Evolutionary conservation across 1,140 invertebrate genomes (phyloP), one percentile per base, ranked within the genome.

Genomic region (Galendromus occidentalis): DNA sequence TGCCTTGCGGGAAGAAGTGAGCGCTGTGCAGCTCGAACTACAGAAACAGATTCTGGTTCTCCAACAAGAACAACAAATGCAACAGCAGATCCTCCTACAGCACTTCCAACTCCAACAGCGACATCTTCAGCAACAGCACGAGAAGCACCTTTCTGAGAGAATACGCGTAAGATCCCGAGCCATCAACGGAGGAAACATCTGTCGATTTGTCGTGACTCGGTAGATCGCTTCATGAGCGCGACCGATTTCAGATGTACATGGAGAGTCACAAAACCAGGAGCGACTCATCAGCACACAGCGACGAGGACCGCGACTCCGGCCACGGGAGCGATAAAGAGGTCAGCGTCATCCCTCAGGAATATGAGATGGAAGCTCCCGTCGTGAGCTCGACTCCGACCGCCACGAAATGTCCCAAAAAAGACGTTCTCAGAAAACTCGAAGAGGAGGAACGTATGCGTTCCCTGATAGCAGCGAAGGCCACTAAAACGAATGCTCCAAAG

Each of bases 51-150:
- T 59, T 22, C 2, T 59, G 14, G 51, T 33, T 5, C 51, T 59
- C 25, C 51, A 59, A 22, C 51, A 59, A 14, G 51, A 59, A 25
- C 51, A 59, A 22, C 51, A 59, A 17, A 25, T 59, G 25, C 51
- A 59, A 33, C 51, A 59, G 20, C 51, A 59, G 22, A 59, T 59
- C 14, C 51, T 59, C 2, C 51, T 59, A 14, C 51, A 59, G 22
- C 51, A 59, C 22, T 59, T 59, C 22, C 51, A 59, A 5, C 33
- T 59, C 14, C 14, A 25, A 25, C 51, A 59, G 33, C n/a, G 22
- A 25, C 51, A 59, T 25, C 51, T 59, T 59, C 51, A 59, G 25
- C 51, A 59, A 59, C 51, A 59, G 25, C 51, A 59, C 22, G 51
- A 59, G 25, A 25, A 59, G 33, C 51, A 59, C 25, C 51, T 59